Percentiles rank a stretch among this genome's conserved stretches.
Conservation (phyloP, 2,888 invertebrate genomes). For the Antheraea yamamai region DNA sequence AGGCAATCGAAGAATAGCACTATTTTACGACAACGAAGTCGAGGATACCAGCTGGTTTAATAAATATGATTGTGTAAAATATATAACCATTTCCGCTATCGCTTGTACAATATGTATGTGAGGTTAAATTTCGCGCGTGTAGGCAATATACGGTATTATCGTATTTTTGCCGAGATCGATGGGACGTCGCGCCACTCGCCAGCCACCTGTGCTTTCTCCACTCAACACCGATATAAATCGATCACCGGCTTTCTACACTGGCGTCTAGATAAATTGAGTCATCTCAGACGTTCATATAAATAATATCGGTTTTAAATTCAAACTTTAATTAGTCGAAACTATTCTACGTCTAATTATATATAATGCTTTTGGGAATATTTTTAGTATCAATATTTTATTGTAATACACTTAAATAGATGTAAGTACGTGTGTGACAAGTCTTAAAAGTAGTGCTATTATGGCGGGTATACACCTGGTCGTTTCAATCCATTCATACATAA, state of each 20-base stretch:
- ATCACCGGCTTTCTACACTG: slow-evolving; percentile 4
- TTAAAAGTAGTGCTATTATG: no score
- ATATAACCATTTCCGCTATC: slow-evolving; percentile 16
- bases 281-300: background rate
- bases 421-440: no score
- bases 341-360: background rate
- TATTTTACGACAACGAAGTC: no score
- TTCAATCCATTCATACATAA: no score
- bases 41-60: background rate
- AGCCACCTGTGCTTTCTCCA: slow-evolving; percentile 56
- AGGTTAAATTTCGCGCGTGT: slow-evolving; percentile 32
- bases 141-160: slow-evolving; percentile 58
- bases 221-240: slow-evolving; percentile 13
- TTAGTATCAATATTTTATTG: background rate
- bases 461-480: no score
- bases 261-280: slow-evolving; percentile 10
- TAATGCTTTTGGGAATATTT: background rate
- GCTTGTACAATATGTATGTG: slow-evolving; percentile 20
- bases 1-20: no score
- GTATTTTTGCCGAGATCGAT: slow-evolving; percentile 71
- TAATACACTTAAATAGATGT: no score
- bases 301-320: background rate
- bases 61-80: background rate
- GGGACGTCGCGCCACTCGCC: slow-evolving; percentile 47
- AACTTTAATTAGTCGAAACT: background rate